These are phyloP conservation scores for Scyliorhinus canicula DNA, from an alignment of 2,797 vertebrate genomes.

Conservation along the genomic window DNA sequence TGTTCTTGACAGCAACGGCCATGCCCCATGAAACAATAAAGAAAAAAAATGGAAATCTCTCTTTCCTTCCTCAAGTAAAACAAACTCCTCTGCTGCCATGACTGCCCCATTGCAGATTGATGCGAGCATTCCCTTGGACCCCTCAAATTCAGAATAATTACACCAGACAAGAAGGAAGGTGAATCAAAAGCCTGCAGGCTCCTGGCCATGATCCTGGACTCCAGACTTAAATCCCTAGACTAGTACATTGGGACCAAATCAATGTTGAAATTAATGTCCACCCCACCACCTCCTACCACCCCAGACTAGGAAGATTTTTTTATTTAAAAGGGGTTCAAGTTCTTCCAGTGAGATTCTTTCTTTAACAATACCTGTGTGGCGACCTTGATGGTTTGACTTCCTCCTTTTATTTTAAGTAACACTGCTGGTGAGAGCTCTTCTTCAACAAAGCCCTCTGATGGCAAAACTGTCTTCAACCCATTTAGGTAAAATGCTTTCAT, in stretches of 20 bases:
- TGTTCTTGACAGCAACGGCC: not conserved
- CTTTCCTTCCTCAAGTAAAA: not conserved
- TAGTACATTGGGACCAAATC: not conserved
- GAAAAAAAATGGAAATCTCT: not conserved
- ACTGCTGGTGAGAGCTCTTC: not conserved
- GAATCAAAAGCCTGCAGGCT: not conserved
- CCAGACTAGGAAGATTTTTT: not conserved
- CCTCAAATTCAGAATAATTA: not conserved
- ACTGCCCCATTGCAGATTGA: not conserved
- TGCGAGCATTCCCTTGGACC: not conserved
- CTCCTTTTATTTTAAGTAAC: not conserved
- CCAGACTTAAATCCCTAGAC: not conserved
- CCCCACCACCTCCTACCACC: not conserved
- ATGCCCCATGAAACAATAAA: not conserved
- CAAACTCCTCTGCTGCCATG: not conserved
- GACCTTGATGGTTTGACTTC: not conserved
- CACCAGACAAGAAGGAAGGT: not conserved
- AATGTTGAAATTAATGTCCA: not conserved
- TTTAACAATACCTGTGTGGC: not conserved
- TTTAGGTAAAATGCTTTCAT: slow-evolving; percentile 10
- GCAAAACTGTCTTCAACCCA: not conserved
- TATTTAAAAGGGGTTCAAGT: not conserved
- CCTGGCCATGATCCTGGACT: not conserved
- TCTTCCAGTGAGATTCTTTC: not conserved
- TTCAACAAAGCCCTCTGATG: not conserved